Base-by-base conservation (phyloP, 2,888 invertebrate species). In the Orthosia incerta region DNA sequence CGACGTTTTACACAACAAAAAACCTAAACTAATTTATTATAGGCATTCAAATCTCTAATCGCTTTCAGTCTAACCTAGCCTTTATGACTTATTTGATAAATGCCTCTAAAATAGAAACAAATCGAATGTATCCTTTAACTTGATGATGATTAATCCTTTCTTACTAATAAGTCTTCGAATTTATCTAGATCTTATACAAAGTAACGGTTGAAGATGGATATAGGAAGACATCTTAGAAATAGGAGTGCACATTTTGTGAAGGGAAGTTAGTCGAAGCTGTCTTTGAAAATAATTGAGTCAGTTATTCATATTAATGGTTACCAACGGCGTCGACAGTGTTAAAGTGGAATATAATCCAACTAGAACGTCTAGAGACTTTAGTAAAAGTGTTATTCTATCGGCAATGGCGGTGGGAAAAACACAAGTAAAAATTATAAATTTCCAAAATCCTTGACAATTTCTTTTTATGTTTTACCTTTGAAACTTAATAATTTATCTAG, bases 141-240 rank as follows among this genome's bases (percentile, higher is more conserved):
- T 55, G 50, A 67, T 63, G 56, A 60, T 67, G 67, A 73, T 73
- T 46, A 68, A 76, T 73, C 26, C 16, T 67, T 13, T 55, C n/a
- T 73, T 20, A 46, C 45, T 55, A 51, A 51, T n/a, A 50, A 51
- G 46, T 56, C 61, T 23, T 51, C 7, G 18, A 74, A 74, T 68
- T 18, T 55, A 55, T 51, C n/a, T 62, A 60, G 45, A 77, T 77
- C 26, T 60, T 50, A 39, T 7, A 61, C n/a, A 15, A 50, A 63
- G 31, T 59, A 63, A 62, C 61, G 15, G 48, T 4, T 13, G 12
- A 46, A 65, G 20, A 16, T n/a, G 9, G n/a, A n/a, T 31, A 16
- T 11, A 53, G 45, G 12, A 7, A 50, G 1, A 51, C 3, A 16
- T 26, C 23, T 48, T 12, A 55, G 5, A 56, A 23, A n/a, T 48